Percentiles rank a stretch among this genome's conserved stretches.
phyloP scores from a whole-genome alignment of 2,888 invertebrate species.

The Ophion obscuratus region DNA sequence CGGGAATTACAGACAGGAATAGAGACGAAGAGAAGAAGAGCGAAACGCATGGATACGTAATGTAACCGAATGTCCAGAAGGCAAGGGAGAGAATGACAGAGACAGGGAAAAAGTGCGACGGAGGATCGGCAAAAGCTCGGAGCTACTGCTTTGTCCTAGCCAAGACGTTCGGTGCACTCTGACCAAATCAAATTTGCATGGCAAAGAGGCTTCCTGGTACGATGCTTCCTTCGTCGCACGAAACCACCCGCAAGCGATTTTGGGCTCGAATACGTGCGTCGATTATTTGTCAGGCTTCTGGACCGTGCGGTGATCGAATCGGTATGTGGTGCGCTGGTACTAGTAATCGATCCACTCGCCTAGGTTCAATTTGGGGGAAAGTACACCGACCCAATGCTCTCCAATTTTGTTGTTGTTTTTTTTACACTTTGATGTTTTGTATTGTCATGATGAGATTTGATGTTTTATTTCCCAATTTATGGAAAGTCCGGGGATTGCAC shows the following conservation, averaged over 20 bases:
- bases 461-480: no score
- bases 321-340: conserved; percentile 6
- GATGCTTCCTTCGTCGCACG: conserved; percentile 16
- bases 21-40: conserved; percentile 10
- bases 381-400: no score
- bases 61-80: not conserved
- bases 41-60: conserved; percentile 19
- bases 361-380: no score
- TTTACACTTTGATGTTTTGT: not conserved
- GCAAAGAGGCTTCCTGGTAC: conserved; percentile 42
- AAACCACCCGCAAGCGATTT: conserved; percentile 50
- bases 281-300: conserved; percentile 45
- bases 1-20: conserved; percentile 22
- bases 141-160: conserved; percentile 55
- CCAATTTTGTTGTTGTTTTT: no score
- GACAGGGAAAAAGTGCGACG: not conserved
- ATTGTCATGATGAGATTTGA: not conserved
- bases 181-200: conserved; percentile 63
- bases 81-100: conserved; percentile 9
- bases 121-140: conserved; percentile 37
- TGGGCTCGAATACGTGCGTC: conserved; percentile 54
- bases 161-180: conserved; percentile 58
- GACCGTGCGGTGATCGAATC: not conserved
- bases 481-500: no score
- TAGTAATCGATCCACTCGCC: not conserved